Evolutionary conservation across 2,888 invertebrate genomes (phyloP).

Genomic region (Bombylius major): DNA sequence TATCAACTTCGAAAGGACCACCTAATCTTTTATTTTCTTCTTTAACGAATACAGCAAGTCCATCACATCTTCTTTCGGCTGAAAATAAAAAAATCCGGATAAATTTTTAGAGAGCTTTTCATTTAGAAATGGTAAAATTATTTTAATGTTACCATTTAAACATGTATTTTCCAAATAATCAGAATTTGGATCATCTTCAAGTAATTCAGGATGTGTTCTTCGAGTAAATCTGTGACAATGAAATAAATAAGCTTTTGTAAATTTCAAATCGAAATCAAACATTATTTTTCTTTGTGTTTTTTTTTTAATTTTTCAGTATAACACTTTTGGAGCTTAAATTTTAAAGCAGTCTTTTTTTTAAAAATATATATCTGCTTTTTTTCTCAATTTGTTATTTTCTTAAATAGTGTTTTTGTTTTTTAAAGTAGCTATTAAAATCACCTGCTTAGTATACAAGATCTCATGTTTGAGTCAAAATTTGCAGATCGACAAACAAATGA

Average conservation of each 20-base stretch:
- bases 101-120: neutral
- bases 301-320: no score
- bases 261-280: neutral
- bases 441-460: constrained; percentile 66
- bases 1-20: constrained; percentile 79
- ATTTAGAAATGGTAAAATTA: neutral
- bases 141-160: constrained; percentile 53
- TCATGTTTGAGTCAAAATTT: constrained; percentile 63
- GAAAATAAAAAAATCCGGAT: constrained; percentile 10
- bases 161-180: constrained; percentile 88
- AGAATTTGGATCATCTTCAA: constrained; percentile 75
- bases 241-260: neutral
- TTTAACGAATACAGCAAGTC: constrained; percentile 75
- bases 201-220: constrained; percentile 70
- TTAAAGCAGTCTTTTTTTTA: no score
- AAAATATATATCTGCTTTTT: no score
- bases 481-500: constrained; percentile 81
- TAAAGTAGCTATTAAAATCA: constrained; percentile 5
- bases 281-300: neutral
- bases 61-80: constrained; percentile 80
- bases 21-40: constrained; percentile 79
- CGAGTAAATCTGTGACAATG: constrained; percentile 50
- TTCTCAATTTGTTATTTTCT: no score
- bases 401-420: no score
- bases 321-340: no score